Conservation (phyloP, 2,113 vertebrate genomes). For the Petrocephalus microphthalmus region DNA sequence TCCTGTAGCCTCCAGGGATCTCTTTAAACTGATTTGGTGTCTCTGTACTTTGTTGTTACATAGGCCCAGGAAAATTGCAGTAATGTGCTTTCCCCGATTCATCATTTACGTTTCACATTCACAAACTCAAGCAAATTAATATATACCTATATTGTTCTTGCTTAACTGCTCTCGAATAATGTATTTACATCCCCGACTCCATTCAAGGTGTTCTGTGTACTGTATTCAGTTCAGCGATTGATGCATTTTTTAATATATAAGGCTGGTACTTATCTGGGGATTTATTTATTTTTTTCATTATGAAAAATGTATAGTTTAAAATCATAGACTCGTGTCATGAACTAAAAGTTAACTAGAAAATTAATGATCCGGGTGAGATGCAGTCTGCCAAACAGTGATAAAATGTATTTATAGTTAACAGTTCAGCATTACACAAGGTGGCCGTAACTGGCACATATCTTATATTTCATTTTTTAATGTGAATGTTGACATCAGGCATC, state of each 20-base stretch:
- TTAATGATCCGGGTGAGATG: neutral
- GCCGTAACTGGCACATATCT: neutral
- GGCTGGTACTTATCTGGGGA: neutral
- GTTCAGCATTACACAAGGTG: constrained; percentile 3
- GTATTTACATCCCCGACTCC: constrained; percentile 27
- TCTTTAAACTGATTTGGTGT: constrained; percentile 66
- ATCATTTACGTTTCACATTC: constrained; percentile 57
- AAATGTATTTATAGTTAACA: constrained; percentile 2
- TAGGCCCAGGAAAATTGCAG: constrained; percentile 63
- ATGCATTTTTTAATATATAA: constrained; percentile 8
- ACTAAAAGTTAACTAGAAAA: neutral
- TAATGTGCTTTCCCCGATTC: constrained; percentile 61
- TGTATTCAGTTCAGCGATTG: neutral
- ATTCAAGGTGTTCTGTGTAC: neutral
- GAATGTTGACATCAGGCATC: neutral
- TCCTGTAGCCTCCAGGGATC: constrained; percentile 64
- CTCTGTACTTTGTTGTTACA: constrained; percentile 67
- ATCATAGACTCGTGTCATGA: neutral
- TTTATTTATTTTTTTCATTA: constrained; percentile 4
- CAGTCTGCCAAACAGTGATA: constrained; percentile 10
- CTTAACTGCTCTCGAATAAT: constrained; percentile 38
- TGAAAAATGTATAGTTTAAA: neutral
- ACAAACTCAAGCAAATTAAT: constrained; percentile 55
- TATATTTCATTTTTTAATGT: neutral
- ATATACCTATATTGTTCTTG: constrained; percentile 53